Base-by-base conservation (phyloP, 2,888 invertebrate species). In the Plemyria rubiginata region DNA sequence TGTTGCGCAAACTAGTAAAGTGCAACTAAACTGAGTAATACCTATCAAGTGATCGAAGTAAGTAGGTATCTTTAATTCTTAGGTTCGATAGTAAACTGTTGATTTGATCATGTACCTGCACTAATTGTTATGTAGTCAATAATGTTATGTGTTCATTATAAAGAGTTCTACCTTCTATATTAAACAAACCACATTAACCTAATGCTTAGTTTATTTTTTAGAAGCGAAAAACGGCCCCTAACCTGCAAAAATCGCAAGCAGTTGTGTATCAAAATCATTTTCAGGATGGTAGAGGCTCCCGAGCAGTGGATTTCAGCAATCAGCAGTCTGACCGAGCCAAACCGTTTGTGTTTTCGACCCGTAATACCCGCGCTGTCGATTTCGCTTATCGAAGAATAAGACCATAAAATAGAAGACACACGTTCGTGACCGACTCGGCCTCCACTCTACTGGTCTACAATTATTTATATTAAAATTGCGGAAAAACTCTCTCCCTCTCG, bases 381-480 rank as follows among this genome's bases (percentile, higher is more conserved):
- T 75, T 74, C 70, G 71, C 75, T 75, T 75, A 73, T 73, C 73
- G 73, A 75, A 78, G 75, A 78, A 75, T 75, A 75, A 76, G 76
- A 74, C 74, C 70, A 75, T 71, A 75, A 77, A 72, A 76, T 74
- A 77, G 78, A 78, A 76, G 81, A 83, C 76, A 78, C 78, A 76
- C 75, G 77, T 73, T 82, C 85, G 87, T 87, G 85, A 86, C 82
- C 80, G 67, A 76, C 75, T 76, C 80, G 84, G 84, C 83, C 85
- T 83, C 82, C 78, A 77, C 73, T 83, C 76, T 78, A 82, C 78
- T 79, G 77, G 80, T 72, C 78, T 76, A 77, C 82, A 82, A 84
- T 86, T 85, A 85, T 84, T 84, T 84, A 80, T 83, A 82, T 86
- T 84, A 79, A 83, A 85, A 83, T 84, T 85, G 82, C 78, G 80